Evolutionary conservation across 1,140 invertebrate species (phyloP).

Genomic region (Limonius californicus): DNA sequence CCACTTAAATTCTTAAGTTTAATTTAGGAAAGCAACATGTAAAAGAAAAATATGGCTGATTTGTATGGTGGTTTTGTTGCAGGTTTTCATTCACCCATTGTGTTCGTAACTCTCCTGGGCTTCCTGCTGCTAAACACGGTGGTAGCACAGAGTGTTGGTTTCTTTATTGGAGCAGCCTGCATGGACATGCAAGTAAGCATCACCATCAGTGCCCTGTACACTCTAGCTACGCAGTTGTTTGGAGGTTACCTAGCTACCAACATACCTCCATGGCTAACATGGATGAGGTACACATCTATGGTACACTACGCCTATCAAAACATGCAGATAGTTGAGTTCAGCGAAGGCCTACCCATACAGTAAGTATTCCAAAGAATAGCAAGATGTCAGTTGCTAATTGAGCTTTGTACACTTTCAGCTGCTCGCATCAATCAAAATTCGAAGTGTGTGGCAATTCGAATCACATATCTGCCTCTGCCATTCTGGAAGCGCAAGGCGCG

Average conservation of each 20-base stretch:
- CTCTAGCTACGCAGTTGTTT: constrained; percentile 75
- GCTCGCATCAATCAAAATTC: constrained; percentile 65
- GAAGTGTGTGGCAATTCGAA: constrained; percentile 55
- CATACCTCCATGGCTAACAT: constrained; percentile 74
- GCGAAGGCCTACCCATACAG: constrained; percentile 64
- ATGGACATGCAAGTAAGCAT: constrained; percentile 78
- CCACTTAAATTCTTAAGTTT: no score
- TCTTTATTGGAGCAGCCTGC: constrained; percentile 78
- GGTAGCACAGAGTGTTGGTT: constrained; percentile 79
- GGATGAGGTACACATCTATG: constrained; percentile 76
- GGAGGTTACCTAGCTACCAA: constrained; percentile 78
- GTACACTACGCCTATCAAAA: constrained; percentile 84
- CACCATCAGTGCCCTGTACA: constrained; percentile 76
- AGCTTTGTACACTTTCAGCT: constrained; percentile 49
- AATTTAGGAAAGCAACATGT: no score
- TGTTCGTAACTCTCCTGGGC: constrained; percentile 68
- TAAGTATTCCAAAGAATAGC: constrained; percentile 49
- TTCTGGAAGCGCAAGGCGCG: constrained; percentile 62
- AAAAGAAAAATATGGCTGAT: no score
- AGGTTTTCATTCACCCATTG: constrained; percentile 55
- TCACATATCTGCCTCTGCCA: constrained; percentile 65
- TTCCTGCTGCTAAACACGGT: constrained; percentile 74
- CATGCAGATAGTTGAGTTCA: constrained; percentile 82
- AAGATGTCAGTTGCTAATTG: no score
- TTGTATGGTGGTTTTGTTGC: no score